Conservation (phyloP, 2,888 invertebrate genomes). For the Metopia argyrocephala region DNA sequence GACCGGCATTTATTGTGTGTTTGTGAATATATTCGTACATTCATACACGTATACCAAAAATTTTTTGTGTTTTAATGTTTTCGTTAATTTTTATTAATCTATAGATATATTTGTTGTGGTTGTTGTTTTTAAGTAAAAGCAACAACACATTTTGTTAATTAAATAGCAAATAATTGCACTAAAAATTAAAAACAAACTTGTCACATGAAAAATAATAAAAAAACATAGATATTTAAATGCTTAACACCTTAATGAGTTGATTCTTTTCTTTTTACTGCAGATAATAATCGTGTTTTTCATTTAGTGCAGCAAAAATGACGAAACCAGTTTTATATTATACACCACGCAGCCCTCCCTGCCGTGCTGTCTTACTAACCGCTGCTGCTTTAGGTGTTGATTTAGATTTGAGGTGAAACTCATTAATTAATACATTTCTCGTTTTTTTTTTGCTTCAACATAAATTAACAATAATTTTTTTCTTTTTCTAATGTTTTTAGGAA, state of each 20-base stretch:
- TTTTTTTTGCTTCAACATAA: background rate
- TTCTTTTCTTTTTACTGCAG: background rate
- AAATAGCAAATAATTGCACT: no score
- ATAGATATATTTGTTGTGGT: no score
- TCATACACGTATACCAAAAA: no score
- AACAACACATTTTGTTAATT: no score
- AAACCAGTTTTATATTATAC: slow-evolving; percentile 81
- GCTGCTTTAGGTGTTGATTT: slow-evolving; percentile 83
- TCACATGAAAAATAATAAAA: no score
- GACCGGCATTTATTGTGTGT: background rate
- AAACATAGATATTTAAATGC: no score
- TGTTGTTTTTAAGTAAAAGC: no score
- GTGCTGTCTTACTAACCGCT: slow-evolving; percentile 82
- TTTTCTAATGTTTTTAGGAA: background rate
- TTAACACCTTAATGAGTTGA: background rate
- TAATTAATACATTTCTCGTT: no score
- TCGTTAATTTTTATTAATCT: no score
- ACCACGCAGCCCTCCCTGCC: slow-evolving; percentile 83
- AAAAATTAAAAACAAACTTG: no score
- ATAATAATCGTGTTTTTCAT: background rate
- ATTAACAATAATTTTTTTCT: background rate
- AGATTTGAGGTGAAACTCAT: slow-evolving; percentile 78
- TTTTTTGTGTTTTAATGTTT: background rate
- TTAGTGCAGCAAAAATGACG: slow-evolving; percentile 65
- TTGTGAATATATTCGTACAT: no score